phyloP scores from a whole-genome alignment of 2,113 vertebrate species.

The Leiothrix lutea region DNA sequence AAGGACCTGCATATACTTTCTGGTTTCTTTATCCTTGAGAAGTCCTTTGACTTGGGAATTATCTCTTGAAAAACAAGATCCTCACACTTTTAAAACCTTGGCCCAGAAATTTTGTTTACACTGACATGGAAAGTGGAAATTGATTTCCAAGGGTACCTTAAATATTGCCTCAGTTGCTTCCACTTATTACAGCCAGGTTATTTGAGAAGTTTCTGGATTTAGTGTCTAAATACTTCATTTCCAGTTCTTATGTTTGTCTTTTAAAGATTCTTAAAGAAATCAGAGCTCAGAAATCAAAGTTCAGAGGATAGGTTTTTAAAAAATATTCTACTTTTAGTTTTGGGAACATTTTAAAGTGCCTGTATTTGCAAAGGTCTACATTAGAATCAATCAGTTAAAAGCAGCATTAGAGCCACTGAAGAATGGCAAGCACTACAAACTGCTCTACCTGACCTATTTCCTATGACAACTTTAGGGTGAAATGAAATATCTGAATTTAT shows the following conservation, averaged over 20 bases:
- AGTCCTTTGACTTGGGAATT: not conserved
- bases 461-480: not conserved
- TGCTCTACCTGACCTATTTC: not conserved
- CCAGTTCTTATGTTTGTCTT: not conserved
- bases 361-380: not conserved
- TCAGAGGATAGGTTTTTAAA: not conserved
- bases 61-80: not conserved
- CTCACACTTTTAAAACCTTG: not conserved
- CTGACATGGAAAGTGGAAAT: not conserved
- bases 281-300: not conserved
- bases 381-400: not conserved
- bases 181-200: not conserved
- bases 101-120: not conserved
- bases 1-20: not conserved
- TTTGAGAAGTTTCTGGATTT: not conserved
- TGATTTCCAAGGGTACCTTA: not conserved
- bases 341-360: not conserved
- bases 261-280: not conserved
- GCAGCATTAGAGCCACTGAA: not conserved
- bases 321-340: not conserved
- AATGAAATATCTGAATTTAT: not conserved
- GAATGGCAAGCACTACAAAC: not conserved
- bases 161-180: not conserved
- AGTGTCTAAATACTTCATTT: not conserved
- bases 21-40: not conserved